Conservation (phyloP, 2,888 invertebrate genomes). For the Magallana nippona region DNA sequence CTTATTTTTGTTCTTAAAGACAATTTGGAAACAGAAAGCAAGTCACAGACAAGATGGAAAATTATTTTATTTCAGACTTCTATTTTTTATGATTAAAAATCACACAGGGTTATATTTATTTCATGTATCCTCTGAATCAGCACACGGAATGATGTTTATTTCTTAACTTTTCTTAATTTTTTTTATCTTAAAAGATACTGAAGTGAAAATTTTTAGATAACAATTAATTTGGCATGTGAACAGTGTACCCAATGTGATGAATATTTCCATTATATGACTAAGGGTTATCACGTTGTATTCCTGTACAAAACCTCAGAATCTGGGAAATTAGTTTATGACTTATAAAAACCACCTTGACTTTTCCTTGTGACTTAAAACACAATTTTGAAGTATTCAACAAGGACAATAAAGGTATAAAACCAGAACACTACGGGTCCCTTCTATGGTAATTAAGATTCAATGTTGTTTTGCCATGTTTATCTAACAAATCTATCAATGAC, state of each 20-base stretch:
- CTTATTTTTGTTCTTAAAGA: slow-evolving; percentile 56
- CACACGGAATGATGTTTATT: no score
- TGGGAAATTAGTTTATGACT: slow-evolving; percentile 90
- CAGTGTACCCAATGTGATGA: no score
- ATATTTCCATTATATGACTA: no score
- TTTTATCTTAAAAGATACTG: no score
- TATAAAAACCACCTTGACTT: slow-evolving; percentile 94
- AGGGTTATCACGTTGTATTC: slow-evolving; percentile 97
- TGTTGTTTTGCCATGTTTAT: no score
- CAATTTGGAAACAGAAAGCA: slow-evolving; percentile 94
- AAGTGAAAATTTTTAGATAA: no score
- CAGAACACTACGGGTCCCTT: slow-evolving; percentile 89
- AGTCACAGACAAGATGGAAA: slow-evolving; percentile 92
- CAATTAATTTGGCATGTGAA: no score
- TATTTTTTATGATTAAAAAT: no score
- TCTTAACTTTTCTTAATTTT: no score
- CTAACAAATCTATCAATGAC: no score
- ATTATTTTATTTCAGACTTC: slow-evolving; percentile 80
- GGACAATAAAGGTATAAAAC: slow-evolving; percentile 90
- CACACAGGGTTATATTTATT: no score
- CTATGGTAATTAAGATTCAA: background rate
- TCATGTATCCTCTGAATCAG: no score
- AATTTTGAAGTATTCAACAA: slow-evolving; percentile 94
- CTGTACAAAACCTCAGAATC: slow-evolving; percentile 84
- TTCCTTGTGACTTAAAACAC: slow-evolving; percentile 93